A percentile compares a stretch with the other conserved stretches of the same genome.
Evolutionary conservation across 2,113 vertebrate species (phyloP).

Genomic region (Actenoides lindsayi): DNA sequence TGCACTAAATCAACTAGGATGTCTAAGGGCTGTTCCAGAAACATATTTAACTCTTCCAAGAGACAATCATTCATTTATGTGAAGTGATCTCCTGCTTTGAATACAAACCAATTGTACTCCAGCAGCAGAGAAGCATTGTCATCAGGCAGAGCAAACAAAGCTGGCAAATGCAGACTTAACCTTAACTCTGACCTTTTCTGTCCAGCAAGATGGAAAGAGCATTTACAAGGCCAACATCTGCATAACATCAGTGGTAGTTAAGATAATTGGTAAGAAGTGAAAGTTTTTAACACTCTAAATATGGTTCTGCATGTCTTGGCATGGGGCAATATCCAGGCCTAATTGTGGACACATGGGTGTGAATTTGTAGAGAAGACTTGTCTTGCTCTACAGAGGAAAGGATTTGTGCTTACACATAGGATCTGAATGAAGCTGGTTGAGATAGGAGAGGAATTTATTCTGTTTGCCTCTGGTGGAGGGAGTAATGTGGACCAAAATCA

Average conservation of each 20-base stretch:
- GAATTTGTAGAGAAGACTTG: background rate
- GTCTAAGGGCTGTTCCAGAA: constrained; percentile 17
- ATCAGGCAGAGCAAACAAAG: background rate
- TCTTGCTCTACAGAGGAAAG: background rate
- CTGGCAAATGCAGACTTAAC: background rate
- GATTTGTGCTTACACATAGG: background rate
- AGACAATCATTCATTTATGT: background rate
- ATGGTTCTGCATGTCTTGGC: background rate
- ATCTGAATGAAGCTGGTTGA: background rate
- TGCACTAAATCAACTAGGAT: constrained; percentile 60
- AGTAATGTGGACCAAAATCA: background rate
- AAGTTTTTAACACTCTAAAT: constrained; percentile 16
- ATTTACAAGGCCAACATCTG: background rate
- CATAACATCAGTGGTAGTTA: background rate
- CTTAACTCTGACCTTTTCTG: background rate
- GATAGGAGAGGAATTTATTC: background rate
- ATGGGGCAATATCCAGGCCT: background rate
- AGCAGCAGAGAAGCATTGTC: background rate
- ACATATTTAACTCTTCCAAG: constrained; percentile 59
- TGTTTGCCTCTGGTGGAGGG: background rate
- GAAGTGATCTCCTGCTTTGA: background rate
- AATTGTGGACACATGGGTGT: background rate
- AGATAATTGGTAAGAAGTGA: constrained; percentile 34
- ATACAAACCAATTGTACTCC: background rate
- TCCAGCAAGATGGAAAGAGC: background rate